phyloP scores from a whole-genome alignment of 2,888 invertebrate genomes.

The Tetragnatha montana region DNA sequence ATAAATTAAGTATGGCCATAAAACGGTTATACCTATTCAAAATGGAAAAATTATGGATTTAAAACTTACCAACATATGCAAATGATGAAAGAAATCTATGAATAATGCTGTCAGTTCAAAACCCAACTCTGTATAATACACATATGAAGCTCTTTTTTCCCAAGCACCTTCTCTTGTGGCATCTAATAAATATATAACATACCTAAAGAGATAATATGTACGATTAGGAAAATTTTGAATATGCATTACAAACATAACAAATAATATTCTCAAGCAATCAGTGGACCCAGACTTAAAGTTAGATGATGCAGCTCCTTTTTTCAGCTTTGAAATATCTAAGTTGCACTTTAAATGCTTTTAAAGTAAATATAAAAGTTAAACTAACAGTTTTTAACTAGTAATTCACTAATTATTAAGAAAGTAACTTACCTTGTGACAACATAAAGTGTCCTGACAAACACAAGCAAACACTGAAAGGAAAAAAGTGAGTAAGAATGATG shows the following conservation, averaged over 20 bases:
- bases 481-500: constrained; percentile 6
- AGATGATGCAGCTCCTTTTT: too few species aligned
- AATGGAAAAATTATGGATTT: too few species aligned
- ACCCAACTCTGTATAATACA: constrained; percentile 87
- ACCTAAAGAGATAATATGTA: constrained; percentile 76
- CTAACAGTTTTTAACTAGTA: too few species aligned
- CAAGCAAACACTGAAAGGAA: constrained; percentile 82
- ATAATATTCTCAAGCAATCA: neutral
- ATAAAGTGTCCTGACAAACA: constrained; percentile 84
- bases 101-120: constrained; percentile 85
- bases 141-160: constrained; percentile 83
- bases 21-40: too few species aligned
- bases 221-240: neutral
- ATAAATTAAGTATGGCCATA: too few species aligned
- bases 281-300: neutral
- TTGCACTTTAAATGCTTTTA: neutral
- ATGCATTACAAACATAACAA: neutral
- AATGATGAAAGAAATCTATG: constrained; percentile 87
- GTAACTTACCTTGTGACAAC: constrained; percentile 80
- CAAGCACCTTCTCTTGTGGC: constrained; percentile 80
- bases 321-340: too few species aligned
- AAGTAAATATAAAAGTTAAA: too few species aligned
- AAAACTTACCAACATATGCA: constrained; percentile 86
- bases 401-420: too few species aligned
- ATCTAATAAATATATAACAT: constrained; percentile 84